Base-by-base conservation (phyloP, 1,140 invertebrate species). In the Hycleus cichorii region DNA sequence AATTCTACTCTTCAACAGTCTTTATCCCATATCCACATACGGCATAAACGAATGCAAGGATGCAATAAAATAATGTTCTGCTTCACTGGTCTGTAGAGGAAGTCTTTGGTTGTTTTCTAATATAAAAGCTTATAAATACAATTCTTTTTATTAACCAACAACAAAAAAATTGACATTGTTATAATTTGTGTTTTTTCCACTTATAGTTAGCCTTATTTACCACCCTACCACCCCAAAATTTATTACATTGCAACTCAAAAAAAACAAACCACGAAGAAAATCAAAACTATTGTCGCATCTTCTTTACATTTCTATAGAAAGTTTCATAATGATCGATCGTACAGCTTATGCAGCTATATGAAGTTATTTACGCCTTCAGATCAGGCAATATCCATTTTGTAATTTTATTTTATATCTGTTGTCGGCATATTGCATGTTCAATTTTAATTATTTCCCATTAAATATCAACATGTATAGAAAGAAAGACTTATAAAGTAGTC, bases 51-150 rank as follows among this genome's bases (percentile, higher is more conserved):
- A 18, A 18, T 47, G 47, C 51, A 49, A 51, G 49, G 49, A 59
- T 54, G 58, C 58, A 59, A 59, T 59, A 59, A 59, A 59, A 59
- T 59, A 59, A 59, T 54, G 50, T 59, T 51, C 46, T 52, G 51
- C 58, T 59, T 52, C 49, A 59, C 38, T 54, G 58, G 51, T 39
- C 47, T 47, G 50, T 52, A 54, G 50, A 59, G 32, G 32, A 32
- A 59, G 58, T 48, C 58, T 59, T 54, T 32, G 58, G 27, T 54
- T 59, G 58, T 59, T 59, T 59, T 59, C 18, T 18, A 18, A 18
- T 54, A 59, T 59, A 59, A 59, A 59, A 32, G 32, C 32, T 32
- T 32, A 32, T 4, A 32, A 4, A 7, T 32, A 5, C 32, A 18
- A 18, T 18, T 18, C 18, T 18, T 18, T 18, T 18, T 18, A 18